Base-by-base conservation (phyloP, 2,797 vertebrate species). In the Sebastes miniatus region DNA sequence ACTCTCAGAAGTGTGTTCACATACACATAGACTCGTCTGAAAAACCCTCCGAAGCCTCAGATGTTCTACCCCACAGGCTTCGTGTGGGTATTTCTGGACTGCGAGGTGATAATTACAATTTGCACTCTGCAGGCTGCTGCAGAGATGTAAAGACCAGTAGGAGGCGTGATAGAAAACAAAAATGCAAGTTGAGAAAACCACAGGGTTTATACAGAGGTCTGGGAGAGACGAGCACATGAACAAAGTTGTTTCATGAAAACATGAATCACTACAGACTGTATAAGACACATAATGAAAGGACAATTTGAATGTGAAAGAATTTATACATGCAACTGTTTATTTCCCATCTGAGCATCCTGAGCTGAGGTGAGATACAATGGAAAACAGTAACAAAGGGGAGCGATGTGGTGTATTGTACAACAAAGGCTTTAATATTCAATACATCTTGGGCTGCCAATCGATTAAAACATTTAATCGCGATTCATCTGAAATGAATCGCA, bases 31-130 rank as follows among this genome's bases (percentile, higher is more conserved):
- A 56, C 27, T 34, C 8, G 61, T 75, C 52, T 88, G 54, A 62
- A 77, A 83, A 83, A 70, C 18, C 32, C 43, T 24, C 67, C 70
- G 13, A 85, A 62, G 32, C 62, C n/a, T 66, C 69, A 62, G 58
- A 36, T 86, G 70, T 67, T 85, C 47, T 22, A 25, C 61, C 1
- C 83, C 5, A 12, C 64, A 36, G 77, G 80, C 67, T 70, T 73
- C 74, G 62, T 4, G 18, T 56, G 65, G 64, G 70, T 92, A 90
- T 91, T 91, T 91, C 65, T 81, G 83, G 73, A 73, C 79, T 65
- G 29, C 1, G n/a, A 88, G 80, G 87, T 91, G 91, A 91, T 89
- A 88, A 90, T 91, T 89, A 82, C 64, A 87, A 80, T 89, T 91
- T 84, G 56, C 85, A 85, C 87, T 86, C 58, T 2, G 56, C 73